Base-by-base conservation (phyloP, 2,113 vertebrate species). In the Silurus glanis region DNA sequence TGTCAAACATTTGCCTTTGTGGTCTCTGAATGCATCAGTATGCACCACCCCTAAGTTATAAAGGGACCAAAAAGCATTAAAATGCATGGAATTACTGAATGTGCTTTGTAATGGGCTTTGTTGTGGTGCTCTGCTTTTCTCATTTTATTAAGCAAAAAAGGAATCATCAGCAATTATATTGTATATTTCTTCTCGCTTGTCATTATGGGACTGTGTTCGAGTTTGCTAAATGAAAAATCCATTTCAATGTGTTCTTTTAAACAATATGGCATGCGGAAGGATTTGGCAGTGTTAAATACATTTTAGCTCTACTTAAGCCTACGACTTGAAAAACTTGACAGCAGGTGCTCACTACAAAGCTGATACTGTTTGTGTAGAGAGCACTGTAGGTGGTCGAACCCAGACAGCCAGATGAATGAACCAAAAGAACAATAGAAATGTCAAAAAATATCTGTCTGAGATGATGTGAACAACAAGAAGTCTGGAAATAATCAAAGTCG, bases 1-100 rank as follows among this genome's bases (percentile, higher is more conserved):
- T 86, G 55, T 66, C 84, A 89, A 88, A 87, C 78, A 56, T 86
- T 80, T 71, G 69, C 78, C 82, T 87, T 87, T 83, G 83, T 88
- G 83, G 51, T 83, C 83, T 85, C 69, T 62, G 37, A 82, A 75
- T 62, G 53, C 71, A 86, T 86, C 87, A 86, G 21, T 61, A 82
- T 74, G 28, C 80, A 64, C 67, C 49, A 74, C 72, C 71, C 75
- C 53, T 80, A 47, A 78, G 69, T 71, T 83, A 79, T 74, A 87
- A 69, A 71, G 66, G 23, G 47, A 51, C 56, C 58, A 55, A 64
- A 84, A 59, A 9, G 6, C 55, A 58, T 76, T 67, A 64, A 64
- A 86, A 78, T 74, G 69, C 61, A 69, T 69, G 62, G 69, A n/a
- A 79, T 82, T 55, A 67, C 19, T 56, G 28, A 80, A 53, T 47